Base-by-base conservation (phyloP, 1,140 invertebrate genomes). In the Phenacoccus solenopsis region DNA sequence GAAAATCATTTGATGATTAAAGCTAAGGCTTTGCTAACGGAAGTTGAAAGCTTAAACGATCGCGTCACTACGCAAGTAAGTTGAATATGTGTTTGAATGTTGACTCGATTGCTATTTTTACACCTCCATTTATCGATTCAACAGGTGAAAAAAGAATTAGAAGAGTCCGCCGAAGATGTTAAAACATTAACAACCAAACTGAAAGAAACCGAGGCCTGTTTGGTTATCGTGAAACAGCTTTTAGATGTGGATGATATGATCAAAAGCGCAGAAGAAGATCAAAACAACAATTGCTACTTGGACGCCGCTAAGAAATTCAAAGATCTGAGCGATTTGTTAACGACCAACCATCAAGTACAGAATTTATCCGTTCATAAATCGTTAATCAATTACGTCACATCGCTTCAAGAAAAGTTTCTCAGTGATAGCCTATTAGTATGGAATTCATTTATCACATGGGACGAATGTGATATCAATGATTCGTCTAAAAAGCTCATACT, bases 1-100 rank as follows among this genome's bases (percentile, higher is more conserved):
- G 59, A 64, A 20, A 64, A 64, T 27, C 59, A 64, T 24, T 64
- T 64, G 16, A 64, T 64, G 59, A 64, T 64, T 10, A 64, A 64
- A 64, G 59, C 59, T 16, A 64, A 64, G 25, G 59, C 22, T 64
- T 27, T 64, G 12, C 2, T 64, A 25, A 24, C 25, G 10, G 59
- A 64, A 25, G 25, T 64, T 3, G 59, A 64, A 5, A 24, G 25
- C 13, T 24, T 64, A 64, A 24, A 64, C 4, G 20, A 9, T 24
- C 59, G 59, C 16, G 25, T 64, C 16, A 64, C 22, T 9, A 5
- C 59, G 4, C 59, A 64, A 64, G 59, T 64, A 64, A 64, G 59
- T 25, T 25, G 20, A 25, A 24, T 25, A n/a, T 38, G 9, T 38
- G n/a, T 38, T 38, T 20, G 9, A 4, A 64, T 24, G 10, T 24